These are phyloP conservation scores for Sporophila hypoxantha DNA, from an alignment of 2,113 vertebrate species.

Conservation along the genomic window DNA sequence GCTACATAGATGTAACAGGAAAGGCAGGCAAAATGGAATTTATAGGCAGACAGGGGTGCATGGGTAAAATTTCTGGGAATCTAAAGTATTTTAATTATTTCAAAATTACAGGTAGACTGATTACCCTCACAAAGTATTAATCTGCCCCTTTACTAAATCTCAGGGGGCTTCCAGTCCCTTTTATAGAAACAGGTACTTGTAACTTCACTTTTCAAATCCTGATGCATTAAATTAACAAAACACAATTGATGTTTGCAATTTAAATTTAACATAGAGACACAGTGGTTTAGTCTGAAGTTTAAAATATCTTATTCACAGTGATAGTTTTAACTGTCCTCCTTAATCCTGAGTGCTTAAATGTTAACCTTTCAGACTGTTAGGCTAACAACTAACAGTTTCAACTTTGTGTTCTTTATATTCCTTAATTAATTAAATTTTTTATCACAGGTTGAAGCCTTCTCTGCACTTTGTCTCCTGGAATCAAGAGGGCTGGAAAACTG, in stretches of 20 bases:
- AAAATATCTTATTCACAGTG: neutral
- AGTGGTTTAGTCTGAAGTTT: neutral
- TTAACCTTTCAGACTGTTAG: neutral
- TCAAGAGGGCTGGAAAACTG: slow-evolving; percentile 96
- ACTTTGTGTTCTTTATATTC: neutral
- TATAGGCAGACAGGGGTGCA: neutral
- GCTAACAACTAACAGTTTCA: too few species aligned
- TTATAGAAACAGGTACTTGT: neutral
- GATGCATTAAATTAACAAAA: neutral
- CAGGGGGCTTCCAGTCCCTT: neutral
- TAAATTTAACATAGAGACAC: neutral
- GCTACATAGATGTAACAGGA: neutral
- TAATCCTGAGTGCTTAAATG: neutral
- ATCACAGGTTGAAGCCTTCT: slow-evolving; percentile 80
- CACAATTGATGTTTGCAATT: neutral
- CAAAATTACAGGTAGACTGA: neutral
- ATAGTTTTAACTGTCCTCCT: neutral
- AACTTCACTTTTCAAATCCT: neutral
- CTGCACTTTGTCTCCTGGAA: slow-evolving; percentile 93
- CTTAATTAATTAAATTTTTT: slow-evolving; percentile 5
- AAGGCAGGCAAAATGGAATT: neutral
- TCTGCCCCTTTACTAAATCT: neutral
- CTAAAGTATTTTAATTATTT: neutral
- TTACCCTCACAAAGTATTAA: neutral
- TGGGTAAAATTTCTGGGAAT: neutral